These are phyloP conservation scores for Thelaira solivaga DNA, from an alignment of 2,888 invertebrate genomes.

Conservation along the genomic window DNA sequence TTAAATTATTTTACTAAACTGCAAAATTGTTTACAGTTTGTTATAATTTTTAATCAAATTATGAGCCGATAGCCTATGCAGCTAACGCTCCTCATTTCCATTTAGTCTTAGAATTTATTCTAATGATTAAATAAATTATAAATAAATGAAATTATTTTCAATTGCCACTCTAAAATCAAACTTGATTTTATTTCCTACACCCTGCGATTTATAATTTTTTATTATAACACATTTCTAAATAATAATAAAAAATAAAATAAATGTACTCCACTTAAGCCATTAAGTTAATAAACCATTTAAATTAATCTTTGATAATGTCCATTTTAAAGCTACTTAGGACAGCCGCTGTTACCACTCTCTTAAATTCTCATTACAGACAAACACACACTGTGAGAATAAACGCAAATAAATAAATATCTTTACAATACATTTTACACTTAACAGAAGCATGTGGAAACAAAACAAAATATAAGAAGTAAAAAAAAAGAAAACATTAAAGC, in stretches of 20 bases:
- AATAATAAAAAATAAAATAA: background rate
- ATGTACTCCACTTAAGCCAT: background rate
- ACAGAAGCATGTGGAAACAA: slow-evolving; percentile 5
- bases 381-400: background rate
- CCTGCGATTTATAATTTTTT: background rate
- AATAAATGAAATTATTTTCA: too few species aligned
- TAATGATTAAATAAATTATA: too few species aligned
- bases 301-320: slow-evolving; percentile 47
- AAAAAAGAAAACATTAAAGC: slow-evolving; percentile 39
- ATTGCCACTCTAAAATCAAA: background rate
- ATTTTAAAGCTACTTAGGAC: slow-evolving; percentile 35
- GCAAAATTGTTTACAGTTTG: too few species aligned
- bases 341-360: slow-evolving; percentile 37
- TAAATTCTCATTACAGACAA: slow-evolving; percentile 12
- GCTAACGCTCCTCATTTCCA: too few species aligned
- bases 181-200: background rate
- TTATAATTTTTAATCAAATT: too few species aligned
- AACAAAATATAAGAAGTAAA: background rate
- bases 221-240: background rate
- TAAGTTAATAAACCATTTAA: slow-evolving; percentile 44
- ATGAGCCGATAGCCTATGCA: too few species aligned
- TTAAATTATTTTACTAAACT: too few species aligned
- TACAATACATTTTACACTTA: slow-evolving; percentile 12
- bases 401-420: background rate
- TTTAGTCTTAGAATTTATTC: too few species aligned